A percentile compares a stretch with the other conserved stretches of the same genome.
Evolutionary conservation across 2,888 invertebrate genomes (phyloP).

Genomic region (Sesia apiformis): DNA sequence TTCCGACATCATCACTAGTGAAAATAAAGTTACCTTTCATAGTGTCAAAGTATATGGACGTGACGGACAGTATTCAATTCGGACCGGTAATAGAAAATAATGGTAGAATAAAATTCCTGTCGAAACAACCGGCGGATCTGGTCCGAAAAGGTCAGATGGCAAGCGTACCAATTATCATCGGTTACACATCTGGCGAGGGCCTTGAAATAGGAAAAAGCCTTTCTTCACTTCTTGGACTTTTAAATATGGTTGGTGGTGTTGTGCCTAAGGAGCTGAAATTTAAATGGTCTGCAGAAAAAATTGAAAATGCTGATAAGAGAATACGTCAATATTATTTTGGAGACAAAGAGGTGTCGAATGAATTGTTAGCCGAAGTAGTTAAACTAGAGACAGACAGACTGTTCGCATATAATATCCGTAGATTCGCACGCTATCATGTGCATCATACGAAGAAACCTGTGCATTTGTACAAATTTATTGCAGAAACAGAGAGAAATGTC

Average conservation of each 20-base stretch:
- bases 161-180: constrained; percentile 53
- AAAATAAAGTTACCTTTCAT: constrained; percentile 45
- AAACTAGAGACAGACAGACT: constrained; percentile 45
- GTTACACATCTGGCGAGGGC: constrained; percentile 60
- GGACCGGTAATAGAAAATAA: constrained; percentile 58
- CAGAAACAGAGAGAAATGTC: constrained; percentile 54
- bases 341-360: constrained; percentile 27
- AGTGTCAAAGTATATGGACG: constrained; percentile 30
- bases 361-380: constrained; percentile 34
- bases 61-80: constrained; percentile 48
- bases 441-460: constrained; percentile 28
- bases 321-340: constrained; percentile 52
- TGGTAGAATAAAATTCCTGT: constrained; percentile 40
- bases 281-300: constrained; percentile 29
- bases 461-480: constrained; percentile 49
- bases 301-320: constrained; percentile 30
- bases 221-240: constrained; percentile 21
- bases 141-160: constrained; percentile 36
- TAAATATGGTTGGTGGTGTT: constrained; percentile 34
- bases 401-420: constrained; percentile 47
- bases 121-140: constrained; percentile 33
- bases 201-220: constrained; percentile 53
- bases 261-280: constrained; percentile 59
- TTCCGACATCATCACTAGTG: constrained; percentile 41
- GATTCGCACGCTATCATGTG: constrained; percentile 45